Conservation (phyloP, 1,140 invertebrate species). For the Venturia canescens region DNA sequence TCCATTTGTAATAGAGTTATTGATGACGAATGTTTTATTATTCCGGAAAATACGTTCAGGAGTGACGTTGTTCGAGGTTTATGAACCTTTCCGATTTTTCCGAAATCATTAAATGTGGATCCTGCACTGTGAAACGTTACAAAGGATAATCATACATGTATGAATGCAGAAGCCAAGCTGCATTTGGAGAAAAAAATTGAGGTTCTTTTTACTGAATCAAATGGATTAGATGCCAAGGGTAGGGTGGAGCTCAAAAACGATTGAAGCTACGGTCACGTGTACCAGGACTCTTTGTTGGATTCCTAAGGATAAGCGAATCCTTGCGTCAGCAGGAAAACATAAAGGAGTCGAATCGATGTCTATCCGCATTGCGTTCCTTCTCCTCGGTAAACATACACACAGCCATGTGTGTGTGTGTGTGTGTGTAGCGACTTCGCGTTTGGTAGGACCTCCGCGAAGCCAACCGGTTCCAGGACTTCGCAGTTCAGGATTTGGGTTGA, state of each 20-base stretch:
- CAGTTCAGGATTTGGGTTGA: constrained; percentile 59
- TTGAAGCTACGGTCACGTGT: constrained; percentile 16
- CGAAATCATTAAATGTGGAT: too few species aligned
- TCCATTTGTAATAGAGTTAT: too few species aligned
- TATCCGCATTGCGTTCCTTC: constrained; percentile 21
- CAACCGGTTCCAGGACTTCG: not conserved
- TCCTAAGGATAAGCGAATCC: constrained; percentile 72
- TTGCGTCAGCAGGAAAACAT: constrained; percentile 70
- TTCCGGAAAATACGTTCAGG: too few species aligned
- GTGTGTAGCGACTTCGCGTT: not conserved
- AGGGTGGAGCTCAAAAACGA: not conserved
- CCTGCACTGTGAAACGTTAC: not conserved
- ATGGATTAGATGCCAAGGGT: not conserved
- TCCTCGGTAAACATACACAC: constrained; percentile 23
- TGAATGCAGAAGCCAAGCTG: not conserved
- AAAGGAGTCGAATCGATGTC: constrained; percentile 57
- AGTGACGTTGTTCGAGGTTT: too few species aligned
- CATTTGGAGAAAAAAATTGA: not conserved
- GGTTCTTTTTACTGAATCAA: not conserved
- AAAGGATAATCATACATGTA: not conserved
- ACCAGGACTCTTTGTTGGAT: constrained; percentile 49
- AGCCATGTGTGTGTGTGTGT: not conserved
- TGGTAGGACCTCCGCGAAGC: constrained; percentile 40
- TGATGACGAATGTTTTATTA: too few species aligned
- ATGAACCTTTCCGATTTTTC: too few species aligned